Conservation (phyloP, 35 echinoderm and acorn worm genomes). For the Apostichopus japonicus region DNA sequence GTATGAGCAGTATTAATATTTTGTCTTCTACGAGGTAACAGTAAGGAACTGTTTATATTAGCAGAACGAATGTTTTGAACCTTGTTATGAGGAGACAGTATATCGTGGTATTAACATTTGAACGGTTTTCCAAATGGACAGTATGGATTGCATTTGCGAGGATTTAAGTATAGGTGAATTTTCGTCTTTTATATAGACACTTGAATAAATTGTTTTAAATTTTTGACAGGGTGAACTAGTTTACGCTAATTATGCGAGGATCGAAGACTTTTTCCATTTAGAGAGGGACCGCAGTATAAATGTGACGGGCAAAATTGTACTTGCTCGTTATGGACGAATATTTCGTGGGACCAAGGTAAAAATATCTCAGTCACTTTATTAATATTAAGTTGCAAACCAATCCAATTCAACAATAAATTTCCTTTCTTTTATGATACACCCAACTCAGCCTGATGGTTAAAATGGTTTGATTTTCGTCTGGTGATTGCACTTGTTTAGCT, state of each 20-base stretch:
- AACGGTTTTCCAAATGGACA: background rate
- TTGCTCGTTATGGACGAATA: slow-evolving; percentile 78
- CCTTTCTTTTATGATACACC: too few relatives aligned
- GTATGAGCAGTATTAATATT: background rate
- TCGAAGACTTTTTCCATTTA: slow-evolving; percentile 82
- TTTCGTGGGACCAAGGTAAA: slow-evolving; percentile 87
- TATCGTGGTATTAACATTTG: too few relatives aligned
- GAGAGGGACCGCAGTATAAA: slow-evolving; percentile 61
- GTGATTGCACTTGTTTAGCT: too few relatives aligned
- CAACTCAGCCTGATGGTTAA: background rate
- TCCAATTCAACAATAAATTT: too few relatives aligned
- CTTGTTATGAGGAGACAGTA: background rate
- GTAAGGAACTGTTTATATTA: background rate
- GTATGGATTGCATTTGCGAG: background rate
- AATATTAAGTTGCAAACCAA: too few relatives aligned
- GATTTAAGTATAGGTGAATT: background rate
- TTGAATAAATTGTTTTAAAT: background rate
- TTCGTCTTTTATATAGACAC: background rate
- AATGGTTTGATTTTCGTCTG: background rate
- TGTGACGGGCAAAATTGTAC: slow-evolving; percentile 77
- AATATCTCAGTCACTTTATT: too few relatives aligned
- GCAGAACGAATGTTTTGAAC: background rate
- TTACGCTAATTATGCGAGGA: slow-evolving; percentile 86
- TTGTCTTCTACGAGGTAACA: background rate
- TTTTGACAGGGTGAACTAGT: slow-evolving; percentile 73